Percentiles rank a stretch among this genome's conserved stretches.
These are phyloP conservation scores for Odobenus rosmarus DNA, from an alignment of 2,113 vertebrate species.

Conservation along the genomic window DNA sequence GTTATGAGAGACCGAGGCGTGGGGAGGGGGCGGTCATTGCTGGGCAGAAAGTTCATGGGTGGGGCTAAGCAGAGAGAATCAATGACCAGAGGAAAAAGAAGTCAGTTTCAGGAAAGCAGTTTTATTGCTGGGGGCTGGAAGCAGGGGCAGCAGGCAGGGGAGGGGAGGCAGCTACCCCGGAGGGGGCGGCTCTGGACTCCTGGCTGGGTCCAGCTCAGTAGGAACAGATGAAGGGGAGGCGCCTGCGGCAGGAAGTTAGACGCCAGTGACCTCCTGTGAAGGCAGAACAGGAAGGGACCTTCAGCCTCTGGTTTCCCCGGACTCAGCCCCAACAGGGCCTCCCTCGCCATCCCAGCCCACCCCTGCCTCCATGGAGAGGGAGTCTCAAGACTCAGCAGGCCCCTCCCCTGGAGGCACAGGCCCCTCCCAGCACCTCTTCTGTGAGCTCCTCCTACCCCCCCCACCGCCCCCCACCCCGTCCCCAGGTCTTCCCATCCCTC, in stretches of 20 bases:
- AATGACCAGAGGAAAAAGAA: not conserved
- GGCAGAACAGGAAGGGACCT: not conserved
- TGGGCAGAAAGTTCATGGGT: too few species aligned
- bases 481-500: not conserved
- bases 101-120: not conserved
- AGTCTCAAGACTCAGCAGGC: not conserved
- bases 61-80: too few species aligned
- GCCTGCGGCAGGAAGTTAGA: fast-evolving
- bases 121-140: conserved; percentile 4
- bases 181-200: not conserved
- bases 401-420: too few species aligned
- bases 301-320: not conserved
- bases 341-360: not conserved
- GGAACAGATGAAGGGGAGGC: not conserved
- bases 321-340: not conserved
- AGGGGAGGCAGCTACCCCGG: not conserved
- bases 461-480: too few species aligned
- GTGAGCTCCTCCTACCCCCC: not conserved
- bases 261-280: conserved; percentile 30
- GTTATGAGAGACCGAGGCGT: not conserved
- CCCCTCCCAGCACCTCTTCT: not conserved
- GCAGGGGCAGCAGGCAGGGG: not conserved
- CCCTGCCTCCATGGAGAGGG: not conserved
- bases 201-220: not conserved
- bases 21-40: not conserved